Evolutionary conservation across 2,888 invertebrate species (phyloP).

Genomic region (Anarsia innoxiella): DNA sequence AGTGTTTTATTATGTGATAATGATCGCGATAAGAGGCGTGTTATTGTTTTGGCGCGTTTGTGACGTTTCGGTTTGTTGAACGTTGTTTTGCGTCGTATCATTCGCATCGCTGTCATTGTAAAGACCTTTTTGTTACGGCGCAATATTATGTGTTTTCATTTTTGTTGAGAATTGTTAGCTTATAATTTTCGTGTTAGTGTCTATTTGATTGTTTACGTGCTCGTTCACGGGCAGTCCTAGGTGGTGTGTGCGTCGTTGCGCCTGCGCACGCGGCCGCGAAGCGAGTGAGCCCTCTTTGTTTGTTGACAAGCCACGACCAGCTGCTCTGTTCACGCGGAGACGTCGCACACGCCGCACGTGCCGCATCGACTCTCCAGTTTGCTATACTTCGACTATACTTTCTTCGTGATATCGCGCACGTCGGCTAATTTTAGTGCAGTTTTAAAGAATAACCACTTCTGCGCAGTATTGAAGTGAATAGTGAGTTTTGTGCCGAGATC

Average conservation of each 20-base stretch:
- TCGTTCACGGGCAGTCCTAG: constrained; percentile 59
- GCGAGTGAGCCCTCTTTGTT: constrained; percentile 71
- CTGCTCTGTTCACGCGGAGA: constrained; percentile 40
- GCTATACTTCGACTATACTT: constrained; percentile 35
- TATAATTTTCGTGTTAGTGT: constrained; percentile 21
- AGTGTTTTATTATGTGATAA: constrained; percentile 8
- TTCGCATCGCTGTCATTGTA: background rate
- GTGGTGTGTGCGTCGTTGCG: constrained; percentile 51
- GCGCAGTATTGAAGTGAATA: constrained; percentile 44
- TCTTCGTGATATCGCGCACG: constrained; percentile 46
- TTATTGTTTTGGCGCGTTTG: constrained; percentile 27
- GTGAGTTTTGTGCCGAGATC: constrained; percentile 42
- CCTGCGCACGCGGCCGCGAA: constrained; percentile 51
- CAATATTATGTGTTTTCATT: constrained; percentile 9
- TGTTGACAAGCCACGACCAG: constrained; percentile 65
- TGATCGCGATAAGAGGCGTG: constrained; percentile 16
- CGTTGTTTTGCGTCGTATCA: constrained; percentile 7
- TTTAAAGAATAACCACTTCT: constrained; percentile 39
- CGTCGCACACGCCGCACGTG: constrained; percentile 42
- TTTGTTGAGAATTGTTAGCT: constrained; percentile 17
- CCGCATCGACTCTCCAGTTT: constrained; percentile 26
- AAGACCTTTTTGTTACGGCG: constrained; percentile 1
- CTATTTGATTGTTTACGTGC: constrained; percentile 54
- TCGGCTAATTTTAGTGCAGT: constrained; percentile 61
- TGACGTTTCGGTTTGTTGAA: constrained; percentile 17